Conservation (phyloP, 2,888 invertebrate genomes). For the Leptopilina drosophilae region DNA sequence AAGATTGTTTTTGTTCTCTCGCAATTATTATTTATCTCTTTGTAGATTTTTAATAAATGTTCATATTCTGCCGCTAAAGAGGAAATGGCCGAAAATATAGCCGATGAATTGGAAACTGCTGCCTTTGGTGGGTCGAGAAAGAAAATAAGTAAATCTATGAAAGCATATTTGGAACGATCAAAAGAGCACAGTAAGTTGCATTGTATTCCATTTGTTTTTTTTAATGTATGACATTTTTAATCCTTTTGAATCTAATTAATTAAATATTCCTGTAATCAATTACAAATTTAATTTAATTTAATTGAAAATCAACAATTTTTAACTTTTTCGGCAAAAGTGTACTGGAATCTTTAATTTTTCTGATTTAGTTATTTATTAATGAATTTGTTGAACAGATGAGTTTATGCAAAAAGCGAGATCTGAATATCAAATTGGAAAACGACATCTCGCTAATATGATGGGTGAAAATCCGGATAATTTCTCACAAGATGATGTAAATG, state of each 20-base stretch:
- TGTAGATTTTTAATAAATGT: constrained; percentile 20
- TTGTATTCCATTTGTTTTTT: constrained; percentile 7
- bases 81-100: background rate
- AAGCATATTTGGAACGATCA: constrained; percentile 90
- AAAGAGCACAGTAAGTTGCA: constrained; percentile 82
- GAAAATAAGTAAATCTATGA: constrained; percentile 92
- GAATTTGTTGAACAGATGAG: constrained; percentile 78
- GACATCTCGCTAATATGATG: constrained; percentile 99
- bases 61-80: background rate
- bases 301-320: too few species aligned
- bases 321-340: too few species aligned
- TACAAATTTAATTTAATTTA: too few species aligned
- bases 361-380: background rate
- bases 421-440: constrained; percentile 93
- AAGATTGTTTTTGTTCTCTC: constrained; percentile 13
- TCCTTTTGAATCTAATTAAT: background rate
- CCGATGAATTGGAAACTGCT: background rate
- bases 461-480: constrained; percentile 94
- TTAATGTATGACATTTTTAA: constrained; percentile 33
- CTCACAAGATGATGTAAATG: constrained; percentile 91
- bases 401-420: constrained; percentile 88
- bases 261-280: background rate
- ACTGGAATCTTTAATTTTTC: too few species aligned
- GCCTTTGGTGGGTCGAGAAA: constrained; percentile 66
- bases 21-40: background rate